phyloP scores from a whole-genome alignment of 35 echinoderm and acorn worm species.

The Heliocidaris tuberculata region DNA sequence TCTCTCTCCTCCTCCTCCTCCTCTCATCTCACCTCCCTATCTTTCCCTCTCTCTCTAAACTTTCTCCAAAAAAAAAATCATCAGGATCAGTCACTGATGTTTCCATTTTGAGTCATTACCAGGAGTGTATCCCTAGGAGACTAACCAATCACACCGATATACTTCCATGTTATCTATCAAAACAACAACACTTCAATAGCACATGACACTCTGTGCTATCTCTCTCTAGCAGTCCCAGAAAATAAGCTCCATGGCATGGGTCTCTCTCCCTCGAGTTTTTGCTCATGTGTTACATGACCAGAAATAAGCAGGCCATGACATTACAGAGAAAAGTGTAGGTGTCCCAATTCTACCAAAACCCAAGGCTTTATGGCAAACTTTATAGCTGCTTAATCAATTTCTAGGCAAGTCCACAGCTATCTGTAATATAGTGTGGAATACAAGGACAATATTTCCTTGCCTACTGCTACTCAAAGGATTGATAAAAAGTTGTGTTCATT shows the following conservation, averaged over 20 bases:
- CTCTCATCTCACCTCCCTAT: background rate
- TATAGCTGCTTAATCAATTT: too few species aligned
- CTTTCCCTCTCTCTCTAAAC: background rate
- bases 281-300: background rate
- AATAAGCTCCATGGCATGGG: background rate
- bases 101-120: background rate
- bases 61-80: background rate
- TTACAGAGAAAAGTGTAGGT: too few species aligned
- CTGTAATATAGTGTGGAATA: too few species aligned
- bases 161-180: conserved; percentile 6
- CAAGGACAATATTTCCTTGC: too few species aligned
- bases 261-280: background rate
- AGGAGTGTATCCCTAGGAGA: background rate
- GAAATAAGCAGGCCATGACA: too few species aligned
- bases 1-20: background rate
- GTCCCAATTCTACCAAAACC: too few species aligned
- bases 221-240: background rate
- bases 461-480: too few species aligned
- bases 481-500: too few species aligned
- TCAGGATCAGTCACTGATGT: background rate
- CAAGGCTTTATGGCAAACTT: too few species aligned
- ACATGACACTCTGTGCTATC: background rate
- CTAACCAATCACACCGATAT: background rate
- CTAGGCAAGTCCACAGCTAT: too few species aligned
- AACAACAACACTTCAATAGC: conserved; percentile 8